These are phyloP conservation scores for Cyclura pinguis DNA, from an alignment of 2,797 vertebrate genomes.

Conservation along the genomic window DNA sequence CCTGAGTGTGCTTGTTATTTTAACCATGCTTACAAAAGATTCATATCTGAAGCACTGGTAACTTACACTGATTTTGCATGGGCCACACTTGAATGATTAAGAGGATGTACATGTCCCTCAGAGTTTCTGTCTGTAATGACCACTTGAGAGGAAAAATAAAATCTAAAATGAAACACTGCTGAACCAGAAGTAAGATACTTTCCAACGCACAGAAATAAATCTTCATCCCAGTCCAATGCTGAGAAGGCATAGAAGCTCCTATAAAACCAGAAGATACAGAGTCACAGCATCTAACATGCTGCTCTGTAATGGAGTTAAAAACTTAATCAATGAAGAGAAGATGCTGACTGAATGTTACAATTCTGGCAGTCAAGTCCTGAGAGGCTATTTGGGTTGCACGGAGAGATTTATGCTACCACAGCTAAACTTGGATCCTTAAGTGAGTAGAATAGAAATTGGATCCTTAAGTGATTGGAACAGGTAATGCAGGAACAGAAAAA, in stretches of 20 bases:
- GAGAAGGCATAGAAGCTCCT: neutral
- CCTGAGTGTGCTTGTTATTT: accelerated
- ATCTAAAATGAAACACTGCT: slow-evolving; percentile 11
- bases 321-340: slow-evolving; percentile 10
- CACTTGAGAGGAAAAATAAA: slow-evolving; percentile 1
- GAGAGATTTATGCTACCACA: neutral
- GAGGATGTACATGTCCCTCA: neutral
- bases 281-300: neutral
- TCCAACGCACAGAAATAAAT: neutral
- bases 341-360: neutral
- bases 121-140: slow-evolving; percentile 14
- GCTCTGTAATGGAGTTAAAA: neutral
- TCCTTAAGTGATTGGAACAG: neutral
- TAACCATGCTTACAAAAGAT: accelerated
- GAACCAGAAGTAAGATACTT: slow-evolving; percentile 20
- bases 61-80: neutral
- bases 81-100: slow-evolving; percentile 18
- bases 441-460: neutral
- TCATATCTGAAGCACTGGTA: neutral
- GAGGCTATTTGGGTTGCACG: neutral
- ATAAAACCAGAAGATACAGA: neutral
- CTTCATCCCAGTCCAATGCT: accelerated
- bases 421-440: neutral
- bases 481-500: neutral
- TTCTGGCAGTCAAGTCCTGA: neutral